Evolutionary conservation across 2,888 invertebrate genomes (phyloP).

Genomic region (Caenorhabditis sulstoni): DNA sequence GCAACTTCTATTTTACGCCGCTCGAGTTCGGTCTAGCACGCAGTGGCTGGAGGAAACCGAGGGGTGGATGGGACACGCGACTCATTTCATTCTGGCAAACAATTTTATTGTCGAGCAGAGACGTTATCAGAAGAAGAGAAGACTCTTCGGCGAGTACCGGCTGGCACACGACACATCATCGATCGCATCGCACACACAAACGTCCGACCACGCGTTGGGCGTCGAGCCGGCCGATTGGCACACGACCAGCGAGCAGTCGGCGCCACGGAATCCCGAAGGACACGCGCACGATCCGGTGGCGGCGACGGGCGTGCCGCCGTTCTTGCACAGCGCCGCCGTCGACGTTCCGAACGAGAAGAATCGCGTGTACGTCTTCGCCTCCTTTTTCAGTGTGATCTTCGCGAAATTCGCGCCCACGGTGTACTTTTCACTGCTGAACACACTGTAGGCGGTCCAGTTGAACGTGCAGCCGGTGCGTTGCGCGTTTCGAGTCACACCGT

Average conservation of each 20-base stretch:
- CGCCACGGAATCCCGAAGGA: constrained; percentile 19
- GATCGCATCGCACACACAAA: constrained; percentile 25
- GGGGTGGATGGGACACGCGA: not conserved
- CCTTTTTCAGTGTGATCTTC: not conserved
- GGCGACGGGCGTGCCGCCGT: constrained; percentile 18
- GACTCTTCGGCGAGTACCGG: not conserved
- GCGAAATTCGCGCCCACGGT: constrained; percentile 23
- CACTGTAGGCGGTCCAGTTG: constrained; percentile 45
- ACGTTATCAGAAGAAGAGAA: too few relatives aligned
- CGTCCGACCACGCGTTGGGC: constrained; percentile 48
- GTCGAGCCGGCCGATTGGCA: constrained; percentile 3
- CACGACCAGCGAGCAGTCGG: constrained; percentile 35
- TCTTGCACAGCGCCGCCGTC: constrained; percentile 21
- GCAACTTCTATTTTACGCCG: too few relatives aligned
- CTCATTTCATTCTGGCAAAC: too few relatives aligned
- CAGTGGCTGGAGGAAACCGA: not conserved
- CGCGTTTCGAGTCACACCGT: constrained; percentile 28
- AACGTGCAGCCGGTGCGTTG: constrained; percentile 28
- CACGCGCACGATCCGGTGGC: constrained; percentile 24
- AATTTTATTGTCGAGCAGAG: too few relatives aligned
- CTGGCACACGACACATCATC: constrained; percentile 28
- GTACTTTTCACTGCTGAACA: constrained; percentile 29
- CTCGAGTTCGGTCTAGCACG: too few relatives aligned
- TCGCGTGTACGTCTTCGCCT: constrained; percentile 12
- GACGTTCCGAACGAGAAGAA: constrained; percentile 46